phyloP scores from a whole-genome alignment of 2,888 invertebrate species.

The Agriopis leucophaearia region DNA sequence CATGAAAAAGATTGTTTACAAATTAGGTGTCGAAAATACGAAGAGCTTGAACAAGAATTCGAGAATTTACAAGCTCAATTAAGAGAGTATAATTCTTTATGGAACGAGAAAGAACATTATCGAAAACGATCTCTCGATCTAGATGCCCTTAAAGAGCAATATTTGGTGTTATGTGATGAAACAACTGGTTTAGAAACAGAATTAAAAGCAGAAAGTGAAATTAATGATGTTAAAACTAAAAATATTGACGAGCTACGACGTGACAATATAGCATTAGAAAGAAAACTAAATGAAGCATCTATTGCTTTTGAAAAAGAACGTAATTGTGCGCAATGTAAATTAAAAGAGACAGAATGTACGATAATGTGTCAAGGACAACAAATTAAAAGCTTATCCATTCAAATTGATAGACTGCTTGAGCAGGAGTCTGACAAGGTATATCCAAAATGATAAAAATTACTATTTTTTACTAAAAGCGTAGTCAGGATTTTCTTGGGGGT shows the following conservation, averaged over 20 bases:
- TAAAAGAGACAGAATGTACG: slow-evolving; percentile 84
- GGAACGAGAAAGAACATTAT: slow-evolving; percentile 79
- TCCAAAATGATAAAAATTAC: background rate
- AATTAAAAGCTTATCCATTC: slow-evolving; percentile 82
- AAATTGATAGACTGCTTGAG: slow-evolving; percentile 82
- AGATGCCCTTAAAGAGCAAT: slow-evolving; percentile 75
- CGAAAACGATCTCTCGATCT: slow-evolving; percentile 72
- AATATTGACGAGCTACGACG: slow-evolving; percentile 67
- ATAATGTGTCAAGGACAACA: slow-evolving; percentile 86
- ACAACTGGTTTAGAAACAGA: slow-evolving; percentile 72
- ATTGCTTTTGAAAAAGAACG: slow-evolving; percentile 78
- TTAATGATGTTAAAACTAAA: slow-evolving; percentile 69
- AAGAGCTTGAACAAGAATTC: slow-evolving; percentile 70
- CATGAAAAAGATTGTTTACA: slow-evolving; percentile 69
- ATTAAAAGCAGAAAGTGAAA: slow-evolving; percentile 74
- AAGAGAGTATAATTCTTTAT: slow-evolving; percentile 71
- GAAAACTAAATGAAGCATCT: slow-evolving; percentile 66
- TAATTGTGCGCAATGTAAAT: slow-evolving; percentile 77
- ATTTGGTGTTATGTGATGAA: slow-evolving; percentile 72
- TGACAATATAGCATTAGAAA: slow-evolving; percentile 70
- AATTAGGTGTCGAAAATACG: slow-evolving; percentile 65
- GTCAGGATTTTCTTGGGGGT: no score
- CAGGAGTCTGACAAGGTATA: slow-evolving; percentile 64
- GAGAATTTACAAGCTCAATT: slow-evolving; percentile 65
- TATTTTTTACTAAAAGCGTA: no score